These are phyloP conservation scores for Acanthococcus lagerstroemiae DNA, from an alignment of 2,888 invertebrate species.

Conservation along the genomic window DNA sequence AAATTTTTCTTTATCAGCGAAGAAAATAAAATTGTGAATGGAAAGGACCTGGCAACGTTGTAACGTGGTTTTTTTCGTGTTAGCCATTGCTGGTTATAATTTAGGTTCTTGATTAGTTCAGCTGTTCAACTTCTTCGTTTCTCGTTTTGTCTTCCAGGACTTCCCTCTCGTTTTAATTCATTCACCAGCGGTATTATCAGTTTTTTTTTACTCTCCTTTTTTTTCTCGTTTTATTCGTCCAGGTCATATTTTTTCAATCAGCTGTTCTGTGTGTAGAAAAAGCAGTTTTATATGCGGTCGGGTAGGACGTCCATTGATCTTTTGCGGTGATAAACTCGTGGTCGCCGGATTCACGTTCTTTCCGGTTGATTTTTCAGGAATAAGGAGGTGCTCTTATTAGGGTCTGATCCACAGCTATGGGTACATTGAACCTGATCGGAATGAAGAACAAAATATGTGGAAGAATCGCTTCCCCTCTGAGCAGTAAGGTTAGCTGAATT, in stretches of 20 bases:
- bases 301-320: too few relatives aligned
- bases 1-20: too few relatives aligned
- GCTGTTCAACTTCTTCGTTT: not conserved
- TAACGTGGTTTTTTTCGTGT: conserved; percentile 5
- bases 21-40: conserved; percentile 8
- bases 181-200: not conserved
- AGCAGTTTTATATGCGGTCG: not conserved
- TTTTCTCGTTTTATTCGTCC: not conserved
- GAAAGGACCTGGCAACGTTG: conserved; percentile 12
- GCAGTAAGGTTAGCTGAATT: too few relatives aligned
- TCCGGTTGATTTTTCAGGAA: too few relatives aligned
- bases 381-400: too few relatives aligned
- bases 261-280: not conserved
- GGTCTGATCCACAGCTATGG: too few relatives aligned
- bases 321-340: too few relatives aligned
- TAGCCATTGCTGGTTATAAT: conserved; percentile 12
- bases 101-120: conserved; percentile 17
- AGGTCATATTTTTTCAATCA: not conserved
- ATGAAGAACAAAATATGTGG: too few relatives aligned
- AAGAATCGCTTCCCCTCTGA: too few relatives aligned
- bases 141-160: conserved; percentile 1
- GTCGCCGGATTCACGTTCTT: too few relatives aligned
- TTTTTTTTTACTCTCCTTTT: not conserved
- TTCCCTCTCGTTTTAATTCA: conserved; percentile 20
- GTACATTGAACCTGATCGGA: too few relatives aligned